Evolutionary conservation across 2,888 invertebrate genomes (phyloP), one percentile per base, ranked within the genome.

Genomic region (Scaptomyza cyrtandrae): DNA sequence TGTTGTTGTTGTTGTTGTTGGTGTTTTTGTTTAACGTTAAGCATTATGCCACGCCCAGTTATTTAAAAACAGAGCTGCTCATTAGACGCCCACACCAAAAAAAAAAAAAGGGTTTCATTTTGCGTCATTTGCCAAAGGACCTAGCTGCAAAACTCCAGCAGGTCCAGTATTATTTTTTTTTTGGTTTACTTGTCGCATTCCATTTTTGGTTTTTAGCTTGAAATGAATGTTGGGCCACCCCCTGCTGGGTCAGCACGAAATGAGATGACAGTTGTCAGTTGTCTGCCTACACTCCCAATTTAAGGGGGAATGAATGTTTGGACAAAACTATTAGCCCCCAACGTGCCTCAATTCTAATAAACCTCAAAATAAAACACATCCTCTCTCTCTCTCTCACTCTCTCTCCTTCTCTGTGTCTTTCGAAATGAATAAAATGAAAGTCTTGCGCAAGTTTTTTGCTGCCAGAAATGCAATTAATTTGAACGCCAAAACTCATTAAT

Each of bases 401-500:
- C 2, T 19, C 2, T 1, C 19, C 2, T 19, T 19, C 19, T 19
- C 19, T 19, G n/a, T 0, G 7, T 58, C 54, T 35, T 56, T 63
- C 52, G 44, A 58, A 76, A 66, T 60, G 61, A 71, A 71, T 45
- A 61, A 85, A 85, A 73, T 69, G 75, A 69, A 79, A 82, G 63
- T 77, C 71, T 79, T 60, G 39, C 60, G 10, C 58, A 71, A 74
- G 70, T 66, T 61, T 61, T 39, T 33, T 53, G 50, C 61, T 48
- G 59, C 50, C 68, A 69, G 58, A 73, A 80, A 87, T 87, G 83
- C 83, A 84, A 84, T 84, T 84, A 84, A 84, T 87, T 87, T 85
- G 78, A 80, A 84, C 83, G 88, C 78, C 83, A 86, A 84, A 84
- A 84, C 83, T 84, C 83, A 84, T 84, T 84, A 87, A 84, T 87